These are phyloP conservation scores for Drosophila borealis DNA, from an alignment of 2,888 invertebrate genomes.

Conservation along the genomic window DNA sequence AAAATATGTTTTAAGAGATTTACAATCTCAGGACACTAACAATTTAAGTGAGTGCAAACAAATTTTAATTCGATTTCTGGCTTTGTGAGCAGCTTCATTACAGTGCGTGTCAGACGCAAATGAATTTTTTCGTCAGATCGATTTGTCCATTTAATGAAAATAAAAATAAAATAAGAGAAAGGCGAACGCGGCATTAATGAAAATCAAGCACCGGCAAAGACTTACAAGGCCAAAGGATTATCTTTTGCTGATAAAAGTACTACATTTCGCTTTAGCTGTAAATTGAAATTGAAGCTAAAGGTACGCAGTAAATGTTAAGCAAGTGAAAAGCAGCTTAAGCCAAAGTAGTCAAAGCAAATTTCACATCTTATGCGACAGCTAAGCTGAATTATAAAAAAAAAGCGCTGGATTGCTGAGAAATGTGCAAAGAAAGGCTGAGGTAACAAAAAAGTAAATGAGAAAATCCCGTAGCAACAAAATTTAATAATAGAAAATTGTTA, in stretches of 20 bases:
- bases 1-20: conserved; percentile 11
- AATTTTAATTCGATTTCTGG: conserved; percentile 48
- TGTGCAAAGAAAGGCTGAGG: background rate
- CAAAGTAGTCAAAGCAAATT: conserved; percentile 59
- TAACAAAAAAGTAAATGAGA: background rate
- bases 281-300: conserved; percentile 16
- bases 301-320: conserved; percentile 29
- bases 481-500: too few species aligned
- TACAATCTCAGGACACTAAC: background rate
- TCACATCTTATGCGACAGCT: conserved; percentile 31
- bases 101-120: conserved; percentile 44
- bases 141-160: conserved; percentile 52
- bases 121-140: conserved; percentile 59
- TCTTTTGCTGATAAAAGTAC: conserved; percentile 30
- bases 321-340: conserved; percentile 58
- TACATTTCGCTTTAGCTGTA: conserved; percentile 36
- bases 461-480: background rate
- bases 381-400: conserved; percentile 39
- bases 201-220: conserved; percentile 17
- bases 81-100: conserved; percentile 7
- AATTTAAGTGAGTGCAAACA: conserved; percentile 40
- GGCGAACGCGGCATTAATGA: conserved; percentile 31
- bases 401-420: conserved; percentile 1
- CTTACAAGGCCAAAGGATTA: conserved; percentile 48
- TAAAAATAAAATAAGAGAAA: conserved; percentile 9